Evolutionary conservation across 2,888 invertebrate genomes (phyloP).

Genomic region (Drosophila austrosaltans): DNA sequence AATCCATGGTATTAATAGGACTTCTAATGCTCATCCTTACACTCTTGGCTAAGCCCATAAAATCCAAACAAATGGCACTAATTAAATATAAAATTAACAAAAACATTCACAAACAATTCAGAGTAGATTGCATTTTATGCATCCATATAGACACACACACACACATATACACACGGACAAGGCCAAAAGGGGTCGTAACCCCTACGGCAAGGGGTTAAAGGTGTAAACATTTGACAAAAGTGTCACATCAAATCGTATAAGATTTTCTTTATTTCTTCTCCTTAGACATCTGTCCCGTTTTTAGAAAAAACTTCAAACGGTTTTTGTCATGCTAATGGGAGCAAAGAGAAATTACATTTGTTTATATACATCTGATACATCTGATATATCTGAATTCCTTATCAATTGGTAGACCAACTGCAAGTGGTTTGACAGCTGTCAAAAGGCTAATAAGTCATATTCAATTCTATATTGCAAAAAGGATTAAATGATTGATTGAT

Average conservation of each 20-base stretch:
- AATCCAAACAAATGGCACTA: constrained; percentile 68
- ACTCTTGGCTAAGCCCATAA: constrained; percentile 27
- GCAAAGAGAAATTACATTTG: constrained; percentile 5
- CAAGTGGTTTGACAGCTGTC: constrained; percentile 80
- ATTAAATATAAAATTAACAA: constrained; percentile 69
- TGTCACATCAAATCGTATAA: constrained; percentile 67
- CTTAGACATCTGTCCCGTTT: constrained; percentile 10
- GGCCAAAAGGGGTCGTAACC: constrained; percentile 36
- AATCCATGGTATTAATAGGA: background rate
- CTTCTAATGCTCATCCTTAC: constrained; percentile 11
- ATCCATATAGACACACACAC: background rate
- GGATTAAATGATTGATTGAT: constrained; percentile 67
- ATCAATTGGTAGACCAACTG: constrained; percentile 26
- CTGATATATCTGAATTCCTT: background rate
- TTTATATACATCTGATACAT: background rate
- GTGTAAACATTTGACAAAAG: constrained; percentile 80
- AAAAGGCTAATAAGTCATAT: constrained; percentile 78
- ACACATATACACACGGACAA: background rate
- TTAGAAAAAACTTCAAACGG: background rate
- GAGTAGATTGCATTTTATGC: constrained; percentile 45
- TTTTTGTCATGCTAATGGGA: constrained; percentile 56
- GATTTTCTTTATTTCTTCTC: constrained; percentile 45
- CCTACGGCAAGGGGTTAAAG: constrained; percentile 68
- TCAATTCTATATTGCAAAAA: constrained; percentile 43
- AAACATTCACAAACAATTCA: constrained; percentile 54